Conservation (phyloP, 2,797 vertebrate genomes). For the Geotria australis region DNA sequence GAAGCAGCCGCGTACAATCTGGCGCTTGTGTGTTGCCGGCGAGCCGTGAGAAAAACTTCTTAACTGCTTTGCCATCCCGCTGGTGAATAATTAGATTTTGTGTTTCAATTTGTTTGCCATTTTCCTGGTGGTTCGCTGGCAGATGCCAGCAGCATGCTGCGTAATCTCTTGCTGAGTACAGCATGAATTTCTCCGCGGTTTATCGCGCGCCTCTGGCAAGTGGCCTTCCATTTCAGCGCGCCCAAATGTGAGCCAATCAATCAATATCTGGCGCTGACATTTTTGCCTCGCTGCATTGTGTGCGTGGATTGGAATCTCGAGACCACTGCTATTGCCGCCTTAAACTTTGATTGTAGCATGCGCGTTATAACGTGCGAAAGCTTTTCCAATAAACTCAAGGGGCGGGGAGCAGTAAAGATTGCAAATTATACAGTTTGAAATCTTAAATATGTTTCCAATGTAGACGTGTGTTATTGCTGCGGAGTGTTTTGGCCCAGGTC, state of each 20-base stretch:
- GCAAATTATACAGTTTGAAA: too few species aligned
- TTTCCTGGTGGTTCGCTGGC: background rate
- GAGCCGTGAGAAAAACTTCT: too few species aligned
- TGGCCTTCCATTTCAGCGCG: background rate
- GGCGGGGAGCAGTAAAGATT: too few species aligned
- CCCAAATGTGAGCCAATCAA: background rate
- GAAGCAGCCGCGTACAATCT: too few species aligned
- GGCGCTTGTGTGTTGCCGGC: too few species aligned
- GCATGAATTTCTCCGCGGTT: background rate
- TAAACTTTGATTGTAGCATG: too few species aligned
- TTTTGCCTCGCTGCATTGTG: slow-evolving; percentile 1
- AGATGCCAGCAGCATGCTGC: background rate
- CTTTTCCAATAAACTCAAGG: too few species aligned
- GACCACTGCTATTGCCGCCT: too few species aligned
- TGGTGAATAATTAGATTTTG: background rate
- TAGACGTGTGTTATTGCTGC: too few species aligned
- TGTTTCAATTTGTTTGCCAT: background rate
- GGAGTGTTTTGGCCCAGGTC: too few species aligned
- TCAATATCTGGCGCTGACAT: background rate
- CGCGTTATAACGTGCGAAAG: too few species aligned
- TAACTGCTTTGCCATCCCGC: background rate
- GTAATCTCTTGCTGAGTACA: background rate
- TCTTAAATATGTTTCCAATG: too few species aligned
- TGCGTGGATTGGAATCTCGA: slow-evolving; percentile 4
- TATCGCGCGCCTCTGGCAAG: background rate